These are phyloP conservation scores for Callospermophilus lateralis DNA, from an alignment of 2,113 vertebrate species.

Conservation along the genomic window DNA sequence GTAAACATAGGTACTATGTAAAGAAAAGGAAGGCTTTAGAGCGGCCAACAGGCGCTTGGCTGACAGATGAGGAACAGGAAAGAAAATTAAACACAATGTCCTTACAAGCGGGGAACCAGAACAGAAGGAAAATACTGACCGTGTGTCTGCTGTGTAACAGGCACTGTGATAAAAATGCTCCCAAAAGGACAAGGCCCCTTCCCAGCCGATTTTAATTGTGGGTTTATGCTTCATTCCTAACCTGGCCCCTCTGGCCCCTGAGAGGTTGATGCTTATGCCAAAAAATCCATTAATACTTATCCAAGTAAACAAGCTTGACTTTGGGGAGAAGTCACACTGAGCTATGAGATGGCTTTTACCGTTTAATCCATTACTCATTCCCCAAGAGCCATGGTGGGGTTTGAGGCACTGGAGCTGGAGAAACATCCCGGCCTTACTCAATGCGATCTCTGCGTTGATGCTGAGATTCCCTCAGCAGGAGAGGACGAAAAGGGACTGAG, in stretches of 20 bases:
- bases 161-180: no score
- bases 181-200: background rate
- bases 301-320: background rate
- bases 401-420: background rate
- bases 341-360: background rate
- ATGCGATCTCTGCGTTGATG: no score
- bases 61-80: background rate
- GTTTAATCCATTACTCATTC: background rate
- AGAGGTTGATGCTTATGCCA: background rate
- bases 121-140: background rate
- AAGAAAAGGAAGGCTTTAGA: background rate
- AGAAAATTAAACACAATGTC: background rate
- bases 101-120: background rate
- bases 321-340: background rate
- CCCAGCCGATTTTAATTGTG: background rate
- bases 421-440: background rate
- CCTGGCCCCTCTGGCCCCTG: no score
- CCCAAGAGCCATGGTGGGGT: background rate
- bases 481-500: background rate
- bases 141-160: accelerated
- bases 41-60: background rate
- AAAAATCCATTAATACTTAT: background rate
- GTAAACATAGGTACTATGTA: background rate
- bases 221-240: background rate
- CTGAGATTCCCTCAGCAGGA: background rate